A percentile compares a stretch with the other conserved stretches of the same genome.
These are phyloP conservation scores for Varanus salvator DNA, from an alignment of 2,113 vertebrate genomes.

Conservation along the genomic window DNA sequence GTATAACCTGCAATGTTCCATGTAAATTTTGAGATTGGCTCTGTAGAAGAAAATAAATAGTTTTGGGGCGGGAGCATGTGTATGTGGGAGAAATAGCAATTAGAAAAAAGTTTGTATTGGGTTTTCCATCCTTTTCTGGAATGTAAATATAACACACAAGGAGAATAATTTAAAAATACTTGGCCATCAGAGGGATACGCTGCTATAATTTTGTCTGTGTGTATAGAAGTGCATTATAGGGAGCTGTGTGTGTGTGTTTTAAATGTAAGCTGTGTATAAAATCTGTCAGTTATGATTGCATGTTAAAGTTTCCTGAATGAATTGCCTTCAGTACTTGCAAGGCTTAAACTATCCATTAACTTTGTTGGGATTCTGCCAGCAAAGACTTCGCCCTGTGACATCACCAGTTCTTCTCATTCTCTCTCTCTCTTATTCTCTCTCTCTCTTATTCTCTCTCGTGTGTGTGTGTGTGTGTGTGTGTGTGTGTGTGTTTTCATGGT, in stretches of 20 bases:
- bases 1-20: not conserved
- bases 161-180: slow-evolving; percentile 26
- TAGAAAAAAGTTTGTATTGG: slow-evolving; percentile 17
- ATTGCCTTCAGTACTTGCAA: not conserved
- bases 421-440: too few relatives aligned
- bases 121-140: slow-evolving; percentile 13
- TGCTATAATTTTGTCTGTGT: slow-evolving; percentile 8
- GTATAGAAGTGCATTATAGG: not conserved
- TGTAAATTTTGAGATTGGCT: slow-evolving; percentile 14
- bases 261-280: not conserved
- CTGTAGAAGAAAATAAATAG: slow-evolving; percentile 42
- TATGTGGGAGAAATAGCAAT: not conserved
- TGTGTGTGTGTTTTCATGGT: too few relatives aligned
- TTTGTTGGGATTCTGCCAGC: not conserved
- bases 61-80: not conserved
- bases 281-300: not conserved
- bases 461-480: not conserved
- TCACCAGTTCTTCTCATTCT: not conserved
- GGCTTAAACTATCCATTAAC: slow-evolving; percentile 14
- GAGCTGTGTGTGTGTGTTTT: not conserved
- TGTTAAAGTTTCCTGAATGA: not conserved
- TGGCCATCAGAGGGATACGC: not conserved
- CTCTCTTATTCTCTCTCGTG: not conserved
- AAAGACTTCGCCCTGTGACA: slow-evolving; percentile 21
- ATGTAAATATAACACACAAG: slow-evolving; percentile 36